Conservation (phyloP, 2,113 vertebrate species). For the Tenebrosternarchus preto region DNA sequence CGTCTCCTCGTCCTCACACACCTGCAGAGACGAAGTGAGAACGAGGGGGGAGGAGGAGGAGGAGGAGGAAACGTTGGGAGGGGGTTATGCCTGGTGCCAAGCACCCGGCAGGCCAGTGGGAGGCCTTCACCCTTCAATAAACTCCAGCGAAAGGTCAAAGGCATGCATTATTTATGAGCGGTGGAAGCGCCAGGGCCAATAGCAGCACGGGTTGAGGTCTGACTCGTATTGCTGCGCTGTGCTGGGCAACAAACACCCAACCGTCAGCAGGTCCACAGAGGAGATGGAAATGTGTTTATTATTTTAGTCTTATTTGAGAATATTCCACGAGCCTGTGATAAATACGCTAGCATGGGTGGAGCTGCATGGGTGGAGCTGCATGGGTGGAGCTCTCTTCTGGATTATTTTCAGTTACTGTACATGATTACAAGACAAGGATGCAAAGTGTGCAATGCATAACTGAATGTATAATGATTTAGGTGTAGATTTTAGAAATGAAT, state of each 20-base stretch:
- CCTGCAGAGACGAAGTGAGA: slow-evolving; percentile 14
- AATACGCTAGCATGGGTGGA: no score
- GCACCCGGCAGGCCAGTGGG: slow-evolving; percentile 46
- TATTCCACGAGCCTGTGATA: no score
- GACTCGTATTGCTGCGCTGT: no score
- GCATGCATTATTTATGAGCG: slow-evolving; percentile 76
- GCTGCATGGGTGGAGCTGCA: no score
- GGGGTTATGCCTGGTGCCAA: slow-evolving; percentile 27
- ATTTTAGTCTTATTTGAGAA: no score
- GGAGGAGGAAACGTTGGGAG: slow-evolving; percentile 1
- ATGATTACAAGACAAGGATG: no score
- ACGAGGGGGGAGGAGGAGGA: background rate
- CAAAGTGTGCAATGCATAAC: background rate
- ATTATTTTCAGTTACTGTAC: background rate
- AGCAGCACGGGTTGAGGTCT: no score
- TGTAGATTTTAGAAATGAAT: background rate
- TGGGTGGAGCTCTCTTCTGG: background rate
- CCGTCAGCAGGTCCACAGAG: no score
- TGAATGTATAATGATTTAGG: slow-evolving; percentile 29
- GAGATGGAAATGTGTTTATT: no score
- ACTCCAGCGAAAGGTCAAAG: slow-evolving; percentile 75
- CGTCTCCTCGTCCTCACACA: slow-evolving; percentile 23
- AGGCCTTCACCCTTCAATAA: slow-evolving; percentile 71
- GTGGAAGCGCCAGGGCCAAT: slow-evolving; percentile 69
- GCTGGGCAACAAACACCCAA: no score